A percentile compares a stretch with the other conserved stretches of the same genome.
These are phyloP conservation scores for Ruditapes philippinarum DNA, from an alignment of 1,140 invertebrate genomes.

Conservation along the genomic window DNA sequence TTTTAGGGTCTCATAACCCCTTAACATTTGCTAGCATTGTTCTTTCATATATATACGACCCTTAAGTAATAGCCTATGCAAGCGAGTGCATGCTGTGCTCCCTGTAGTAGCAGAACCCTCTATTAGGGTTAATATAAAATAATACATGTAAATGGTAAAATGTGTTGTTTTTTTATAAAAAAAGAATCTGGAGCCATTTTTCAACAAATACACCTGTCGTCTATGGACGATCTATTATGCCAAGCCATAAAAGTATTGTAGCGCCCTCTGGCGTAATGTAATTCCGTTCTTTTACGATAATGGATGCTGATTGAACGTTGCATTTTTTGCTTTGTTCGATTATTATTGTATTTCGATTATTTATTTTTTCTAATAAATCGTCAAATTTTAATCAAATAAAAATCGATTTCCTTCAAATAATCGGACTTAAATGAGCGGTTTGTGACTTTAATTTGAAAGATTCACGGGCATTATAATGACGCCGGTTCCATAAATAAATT, in stretches of 20 bases:
- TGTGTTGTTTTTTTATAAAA: too few relatives aligned
- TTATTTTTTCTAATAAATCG: slow-evolving; percentile 27
- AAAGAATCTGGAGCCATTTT: too few relatives aligned
- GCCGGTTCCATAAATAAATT: neutral
- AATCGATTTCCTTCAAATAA: slow-evolving; percentile 12
- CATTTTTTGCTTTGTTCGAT: slow-evolving; percentile 29
- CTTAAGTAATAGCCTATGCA: too few relatives aligned
- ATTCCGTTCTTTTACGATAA: slow-evolving; percentile 19
- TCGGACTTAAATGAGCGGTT: neutral
- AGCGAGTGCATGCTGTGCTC: too few relatives aligned
- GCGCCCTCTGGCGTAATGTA: slow-evolving; percentile 25
- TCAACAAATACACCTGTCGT: neutral
- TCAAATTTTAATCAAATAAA: slow-evolving; percentile 5
- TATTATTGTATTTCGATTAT: slow-evolving; percentile 31
- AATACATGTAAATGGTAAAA: too few relatives aligned
- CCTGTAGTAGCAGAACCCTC: too few relatives aligned
- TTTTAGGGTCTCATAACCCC: too few relatives aligned
- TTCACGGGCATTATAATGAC: neutral
- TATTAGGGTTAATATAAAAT: too few relatives aligned
- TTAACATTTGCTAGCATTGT: too few relatives aligned
- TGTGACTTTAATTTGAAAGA: neutral
- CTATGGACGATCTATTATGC: neutral
- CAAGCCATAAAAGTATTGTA: neutral
- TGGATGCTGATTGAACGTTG: slow-evolving; percentile 21
- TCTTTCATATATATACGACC: too few relatives aligned